These are phyloP conservation scores for Xyrichtys novacula DNA, from an alignment of 2,797 vertebrate species.

Conservation along the genomic window DNA sequence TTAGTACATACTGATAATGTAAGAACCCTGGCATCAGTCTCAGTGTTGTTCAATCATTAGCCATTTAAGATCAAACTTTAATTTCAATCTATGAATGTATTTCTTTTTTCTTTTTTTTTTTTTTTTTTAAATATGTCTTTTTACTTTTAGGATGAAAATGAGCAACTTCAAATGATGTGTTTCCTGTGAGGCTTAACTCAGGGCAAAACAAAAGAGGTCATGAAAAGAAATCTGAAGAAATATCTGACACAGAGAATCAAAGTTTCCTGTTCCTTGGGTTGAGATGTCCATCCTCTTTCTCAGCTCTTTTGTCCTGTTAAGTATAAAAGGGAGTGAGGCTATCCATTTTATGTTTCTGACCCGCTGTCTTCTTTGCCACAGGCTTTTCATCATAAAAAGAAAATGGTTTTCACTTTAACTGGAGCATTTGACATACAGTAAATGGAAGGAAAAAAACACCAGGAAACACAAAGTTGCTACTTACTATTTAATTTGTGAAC, in stretches of 20 bases:
- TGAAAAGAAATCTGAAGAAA: slow-evolving; percentile 23
- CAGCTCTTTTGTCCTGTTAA: neutral
- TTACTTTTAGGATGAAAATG: no score
- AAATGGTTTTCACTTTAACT: neutral
- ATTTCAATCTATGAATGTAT: no score
- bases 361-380: neutral
- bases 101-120: no score
- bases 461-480: slow-evolving; percentile 68
- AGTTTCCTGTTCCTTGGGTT: slow-evolving; percentile 11
- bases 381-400: neutral
- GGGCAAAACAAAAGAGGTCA: neutral
- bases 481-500: slow-evolving; percentile 86
- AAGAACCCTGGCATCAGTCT: neutral
- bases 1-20: neutral
- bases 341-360: neutral
- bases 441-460: slow-evolving; percentile 51
- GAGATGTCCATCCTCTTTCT: neutral
- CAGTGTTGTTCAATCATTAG: neutral
- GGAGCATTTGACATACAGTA: slow-evolving; percentile 4
- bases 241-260: slow-evolving; percentile 23
- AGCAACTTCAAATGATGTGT: neutral
- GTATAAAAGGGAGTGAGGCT: neutral
- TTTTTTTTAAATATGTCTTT: no score
- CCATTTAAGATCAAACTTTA: no score
- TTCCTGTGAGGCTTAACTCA: neutral